Percentiles rank a stretch among this genome's conserved stretches.
These are phyloP conservation scores for Junonia oenone DNA, from an alignment of 2,888 invertebrate species.

Conservation along the genomic window DNA sequence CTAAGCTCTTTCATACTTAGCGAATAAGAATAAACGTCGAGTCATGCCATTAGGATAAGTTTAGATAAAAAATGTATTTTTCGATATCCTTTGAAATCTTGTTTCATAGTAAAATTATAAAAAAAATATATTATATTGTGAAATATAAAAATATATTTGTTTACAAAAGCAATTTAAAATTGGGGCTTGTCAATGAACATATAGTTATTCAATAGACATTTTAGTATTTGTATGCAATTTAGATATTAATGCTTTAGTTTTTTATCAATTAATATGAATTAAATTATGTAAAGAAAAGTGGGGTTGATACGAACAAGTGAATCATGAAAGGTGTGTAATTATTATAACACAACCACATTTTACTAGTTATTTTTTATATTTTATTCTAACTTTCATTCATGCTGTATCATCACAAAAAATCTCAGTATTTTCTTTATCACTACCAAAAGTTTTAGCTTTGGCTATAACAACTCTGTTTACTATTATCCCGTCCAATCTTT, in stretches of 20 bases:
- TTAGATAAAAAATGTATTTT: slow-evolving; percentile 32
- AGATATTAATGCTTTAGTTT: background rate
- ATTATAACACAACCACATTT: background rate
- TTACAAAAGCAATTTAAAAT: background rate
- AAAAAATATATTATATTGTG: background rate
- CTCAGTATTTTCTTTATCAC: background rate
- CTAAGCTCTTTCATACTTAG: slow-evolving; percentile 49
- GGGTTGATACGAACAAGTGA: background rate
- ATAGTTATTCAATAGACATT: background rate
- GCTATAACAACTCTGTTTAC: background rate
- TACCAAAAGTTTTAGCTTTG: background rate
- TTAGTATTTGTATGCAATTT: background rate
- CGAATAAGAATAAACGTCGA: slow-evolving; percentile 59
- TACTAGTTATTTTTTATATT: background rate
- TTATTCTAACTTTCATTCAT: no score
- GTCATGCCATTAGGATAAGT: slow-evolving; percentile 76
- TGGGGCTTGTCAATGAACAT: background rate
- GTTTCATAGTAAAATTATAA: background rate
- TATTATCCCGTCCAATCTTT: background rate
- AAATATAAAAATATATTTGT: no score
- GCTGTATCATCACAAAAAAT: no score
- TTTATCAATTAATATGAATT: background rate
- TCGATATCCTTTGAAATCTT: slow-evolving; percentile 7
- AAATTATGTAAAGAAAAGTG: background rate
- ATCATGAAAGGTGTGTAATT: background rate